Conservation (phyloP, 1,140 invertebrate species). For the Camponotus floridanus region DNA sequence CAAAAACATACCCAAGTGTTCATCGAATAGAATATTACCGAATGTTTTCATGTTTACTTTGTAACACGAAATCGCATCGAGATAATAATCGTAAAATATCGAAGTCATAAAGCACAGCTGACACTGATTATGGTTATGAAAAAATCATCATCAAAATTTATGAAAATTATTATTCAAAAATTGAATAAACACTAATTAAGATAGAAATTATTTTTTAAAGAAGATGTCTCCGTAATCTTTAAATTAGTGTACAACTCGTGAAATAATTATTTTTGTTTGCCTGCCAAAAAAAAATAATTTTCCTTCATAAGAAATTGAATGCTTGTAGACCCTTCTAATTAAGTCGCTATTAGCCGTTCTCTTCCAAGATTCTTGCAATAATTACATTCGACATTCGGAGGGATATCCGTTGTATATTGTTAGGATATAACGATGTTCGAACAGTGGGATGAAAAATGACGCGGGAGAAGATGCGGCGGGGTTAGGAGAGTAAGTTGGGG, state of each 20-base stretch:
- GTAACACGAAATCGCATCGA: not conserved
- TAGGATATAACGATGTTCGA: not conserved
- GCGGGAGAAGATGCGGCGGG: not conserved
- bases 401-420: not conserved
- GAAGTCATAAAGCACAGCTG: not conserved
- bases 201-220: constrained; percentile 1
- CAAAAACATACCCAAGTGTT: constrained; percentile 20
- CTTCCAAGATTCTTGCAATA: constrained; percentile 18
- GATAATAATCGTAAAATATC: not conserved
- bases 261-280: not conserved
- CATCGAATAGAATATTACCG: not conserved
- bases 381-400: not conserved
- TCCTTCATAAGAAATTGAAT: not conserved
- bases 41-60: not conserved
- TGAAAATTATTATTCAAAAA: no score
- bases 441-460: constrained; percentile 26
- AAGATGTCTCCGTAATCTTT: not conserved
- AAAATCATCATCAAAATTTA: no score
- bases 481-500: not conserved
- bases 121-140: no score
- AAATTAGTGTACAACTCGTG: not conserved
- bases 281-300: constrained; percentile 2
- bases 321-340: not conserved
- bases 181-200: not conserved
- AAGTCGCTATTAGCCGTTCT: not conserved